Conservation (phyloP, 2,888 invertebrate genomes). For the Drosophila acutilabella region DNA sequence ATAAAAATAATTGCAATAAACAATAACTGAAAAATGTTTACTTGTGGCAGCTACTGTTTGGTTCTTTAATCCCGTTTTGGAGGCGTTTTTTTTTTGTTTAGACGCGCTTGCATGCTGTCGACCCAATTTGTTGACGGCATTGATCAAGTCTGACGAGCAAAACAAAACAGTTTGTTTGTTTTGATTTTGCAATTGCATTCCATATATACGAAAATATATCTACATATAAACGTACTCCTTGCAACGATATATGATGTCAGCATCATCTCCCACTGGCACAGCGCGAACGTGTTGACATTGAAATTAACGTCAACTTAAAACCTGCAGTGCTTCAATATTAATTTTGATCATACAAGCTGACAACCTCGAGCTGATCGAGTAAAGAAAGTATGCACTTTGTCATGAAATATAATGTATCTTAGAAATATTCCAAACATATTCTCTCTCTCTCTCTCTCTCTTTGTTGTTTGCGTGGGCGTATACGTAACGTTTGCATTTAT, state of each 20-base stretch:
- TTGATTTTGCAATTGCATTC: constrained; percentile 47
- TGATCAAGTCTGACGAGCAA: constrained; percentile 47
- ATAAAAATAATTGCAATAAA: not conserved
- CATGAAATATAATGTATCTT: not conserved
- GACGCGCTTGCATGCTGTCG: constrained; percentile 36
- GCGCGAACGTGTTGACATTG: constrained; percentile 62
- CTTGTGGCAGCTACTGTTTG: constrained; percentile 32
- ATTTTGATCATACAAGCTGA: constrained; percentile 31
- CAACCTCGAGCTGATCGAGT: not conserved
- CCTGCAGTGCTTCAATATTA: constrained; percentile 24
- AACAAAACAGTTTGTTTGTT: constrained; percentile 59
- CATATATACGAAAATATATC: not conserved
- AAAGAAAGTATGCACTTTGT: constrained; percentile 9
- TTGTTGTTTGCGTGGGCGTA: constrained; percentile 41
- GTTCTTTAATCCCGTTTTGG: constrained; percentile 36
- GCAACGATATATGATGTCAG: constrained; percentile 65
- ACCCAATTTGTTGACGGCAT: constrained; percentile 68
- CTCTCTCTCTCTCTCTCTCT: not conserved
- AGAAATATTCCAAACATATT: not conserved
- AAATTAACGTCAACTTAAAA: constrained; percentile 32
- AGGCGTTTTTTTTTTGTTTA: constrained; percentile 14
- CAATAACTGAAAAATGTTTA: constrained; percentile 24
- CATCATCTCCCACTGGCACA: constrained; percentile 35
- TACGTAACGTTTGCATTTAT: constrained; percentile 34
- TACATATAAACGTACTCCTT: constrained; percentile 26